A percentile compares a stretch with the other conserved stretches of the same genome.
Conservation (phyloP, 2,888 invertebrate genomes). For the Rhagonycha fulva region DNA sequence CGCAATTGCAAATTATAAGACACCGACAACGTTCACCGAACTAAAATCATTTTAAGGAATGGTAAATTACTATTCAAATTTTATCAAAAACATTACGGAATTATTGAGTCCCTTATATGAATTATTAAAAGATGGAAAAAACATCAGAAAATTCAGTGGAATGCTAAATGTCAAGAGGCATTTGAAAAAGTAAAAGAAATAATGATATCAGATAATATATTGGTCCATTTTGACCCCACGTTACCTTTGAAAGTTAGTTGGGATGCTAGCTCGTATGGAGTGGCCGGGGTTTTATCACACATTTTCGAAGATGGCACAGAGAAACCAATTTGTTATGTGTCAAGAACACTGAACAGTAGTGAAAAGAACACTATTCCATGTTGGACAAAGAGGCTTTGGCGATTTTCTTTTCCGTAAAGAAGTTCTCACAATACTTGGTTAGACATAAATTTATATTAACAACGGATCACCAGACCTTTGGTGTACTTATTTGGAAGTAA, state of each 20-base stretch:
- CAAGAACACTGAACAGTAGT: neutral
- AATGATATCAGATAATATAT: neutral
- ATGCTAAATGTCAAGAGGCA: neutral
- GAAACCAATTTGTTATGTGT: neutral
- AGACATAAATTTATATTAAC: neutral
- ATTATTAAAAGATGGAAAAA: neutral
- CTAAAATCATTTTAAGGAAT: neutral
- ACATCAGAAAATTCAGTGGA: neutral
- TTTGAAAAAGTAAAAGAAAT: neutral
- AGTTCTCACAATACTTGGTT: neutral
- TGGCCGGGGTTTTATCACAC: neutral
- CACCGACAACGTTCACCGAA: neutral
- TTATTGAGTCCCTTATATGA: neutral
- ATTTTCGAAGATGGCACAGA: slow-evolving; percentile 1
- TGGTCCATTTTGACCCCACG: neutral
- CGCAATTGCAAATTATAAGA: neutral
- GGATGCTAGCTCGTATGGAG: neutral
- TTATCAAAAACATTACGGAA: neutral
- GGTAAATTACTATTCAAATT: neutral
- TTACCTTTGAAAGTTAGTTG: neutral
- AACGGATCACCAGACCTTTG: neutral
- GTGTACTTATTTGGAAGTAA: neutral
- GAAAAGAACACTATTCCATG: neutral
- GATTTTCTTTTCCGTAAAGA: too few relatives aligned
- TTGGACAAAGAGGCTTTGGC: neutral